phyloP scores from a whole-genome alignment of 2,888 invertebrate genomes.

The Lepas anatifera region DNA sequence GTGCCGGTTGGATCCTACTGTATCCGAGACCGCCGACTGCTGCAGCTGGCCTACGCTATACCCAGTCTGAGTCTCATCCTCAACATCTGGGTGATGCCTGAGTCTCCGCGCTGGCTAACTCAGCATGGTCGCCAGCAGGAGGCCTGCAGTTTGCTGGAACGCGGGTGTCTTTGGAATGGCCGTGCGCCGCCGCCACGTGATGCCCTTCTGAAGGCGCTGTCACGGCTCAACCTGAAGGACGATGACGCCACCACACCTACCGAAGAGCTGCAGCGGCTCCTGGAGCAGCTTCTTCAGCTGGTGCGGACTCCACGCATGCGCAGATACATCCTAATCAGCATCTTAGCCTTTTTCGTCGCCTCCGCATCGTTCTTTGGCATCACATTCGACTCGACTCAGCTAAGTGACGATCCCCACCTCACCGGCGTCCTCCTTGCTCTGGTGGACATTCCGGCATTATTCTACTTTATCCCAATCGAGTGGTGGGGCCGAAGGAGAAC shows the following conservation, averaged over 20 bases:
- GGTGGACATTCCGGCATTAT: conserved; percentile 36
- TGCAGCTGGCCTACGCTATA: conserved; percentile 53
- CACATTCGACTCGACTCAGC: conserved; percentile 34
- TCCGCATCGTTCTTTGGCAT: conserved; percentile 38
- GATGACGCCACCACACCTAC: no score
- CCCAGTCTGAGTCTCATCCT: conserved; percentile 45
- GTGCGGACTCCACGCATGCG: neutral
- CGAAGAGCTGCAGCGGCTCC: neutral
- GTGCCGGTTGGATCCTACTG: conserved; percentile 50
- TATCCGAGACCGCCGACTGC: conserved; percentile 51
- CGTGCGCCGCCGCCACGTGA: no score
- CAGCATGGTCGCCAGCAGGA: no score
- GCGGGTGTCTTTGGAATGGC: no score
- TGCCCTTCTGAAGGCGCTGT: no score
- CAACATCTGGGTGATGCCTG: conserved; percentile 51
- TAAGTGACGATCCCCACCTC: conserved; percentile 37
- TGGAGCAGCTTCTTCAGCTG: no score
- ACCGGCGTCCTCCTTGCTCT: conserved; percentile 39
- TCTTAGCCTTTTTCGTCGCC: conserved; percentile 19
- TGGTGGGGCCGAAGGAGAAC: conserved; percentile 37
- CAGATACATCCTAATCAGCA: neutral
- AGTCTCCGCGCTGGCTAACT: conserved; percentile 69
- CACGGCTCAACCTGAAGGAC: no score
- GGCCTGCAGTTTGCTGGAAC: no score
- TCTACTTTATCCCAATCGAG: conserved; percentile 32